These are phyloP conservation scores for Scopus umbretta DNA, from an alignment of 2,113 vertebrate species.

Conservation along the genomic window DNA sequence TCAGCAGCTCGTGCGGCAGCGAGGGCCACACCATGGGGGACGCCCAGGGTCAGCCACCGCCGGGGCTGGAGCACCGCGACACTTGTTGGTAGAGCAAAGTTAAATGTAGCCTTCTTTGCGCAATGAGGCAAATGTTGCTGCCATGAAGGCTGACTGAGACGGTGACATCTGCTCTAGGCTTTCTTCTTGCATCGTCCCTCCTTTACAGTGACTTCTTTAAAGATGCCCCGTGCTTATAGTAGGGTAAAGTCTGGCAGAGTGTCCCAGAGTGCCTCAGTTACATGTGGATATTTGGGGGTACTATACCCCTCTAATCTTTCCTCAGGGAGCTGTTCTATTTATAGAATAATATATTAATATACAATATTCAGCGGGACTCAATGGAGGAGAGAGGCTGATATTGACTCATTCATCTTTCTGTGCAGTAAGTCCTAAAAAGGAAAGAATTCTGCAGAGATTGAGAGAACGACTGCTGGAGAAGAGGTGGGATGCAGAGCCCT, in stretches of 20 bases:
- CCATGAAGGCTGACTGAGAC: not conserved
- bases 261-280: not conserved
- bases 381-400: not conserved
- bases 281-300: not conserved
- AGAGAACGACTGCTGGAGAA: not conserved
- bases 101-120: not conserved
- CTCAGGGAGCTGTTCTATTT: not conserved
- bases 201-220: not conserved
- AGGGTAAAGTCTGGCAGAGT: not conserved
- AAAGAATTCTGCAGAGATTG: not conserved
- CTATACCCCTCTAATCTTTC: not conserved
- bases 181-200: not conserved
- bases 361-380: not conserved
- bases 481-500: not conserved
- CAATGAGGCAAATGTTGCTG: not conserved
- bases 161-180: not conserved
- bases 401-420: not conserved
- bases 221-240: not conserved
- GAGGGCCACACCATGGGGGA: not conserved
- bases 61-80: fast-evolving
- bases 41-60: not conserved
- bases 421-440: not conserved
- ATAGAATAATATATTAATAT: no score
- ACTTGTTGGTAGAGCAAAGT: not conserved
- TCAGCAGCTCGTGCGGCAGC: fast-evolving